These are phyloP conservation scores for Stomatorhinus ivindoensis DNA, from an alignment of 2,113 vertebrate species.

Conservation along the genomic window DNA sequence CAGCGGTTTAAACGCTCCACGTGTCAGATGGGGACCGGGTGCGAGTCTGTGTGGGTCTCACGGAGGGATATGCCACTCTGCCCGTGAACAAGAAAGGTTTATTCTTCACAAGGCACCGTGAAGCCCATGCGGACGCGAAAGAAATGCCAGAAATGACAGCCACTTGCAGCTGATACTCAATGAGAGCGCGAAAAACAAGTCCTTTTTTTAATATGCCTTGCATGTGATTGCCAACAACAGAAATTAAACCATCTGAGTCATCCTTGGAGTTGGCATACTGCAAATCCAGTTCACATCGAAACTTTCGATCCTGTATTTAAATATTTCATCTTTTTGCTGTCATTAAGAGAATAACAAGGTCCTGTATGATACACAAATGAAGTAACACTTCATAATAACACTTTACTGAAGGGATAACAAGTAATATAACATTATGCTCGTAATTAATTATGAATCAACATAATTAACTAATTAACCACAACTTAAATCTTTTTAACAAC, in stretches of 20 bases:
- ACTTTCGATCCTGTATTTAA: neutral
- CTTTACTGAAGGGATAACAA: neutral
- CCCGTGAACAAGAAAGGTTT: constrained; percentile 49
- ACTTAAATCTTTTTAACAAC: neutral
- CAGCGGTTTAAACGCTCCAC: constrained; percentile 42
- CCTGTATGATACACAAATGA: neutral
- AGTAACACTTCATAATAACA: neutral
- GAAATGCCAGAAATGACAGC: constrained; percentile 10
- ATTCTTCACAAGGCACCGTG: constrained; percentile 49
- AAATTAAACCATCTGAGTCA: constrained; percentile 39
- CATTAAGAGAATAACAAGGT: neutral
- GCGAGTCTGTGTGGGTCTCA: constrained; percentile 40
- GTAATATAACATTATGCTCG: neutral
- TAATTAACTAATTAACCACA: neutral
- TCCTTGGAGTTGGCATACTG: constrained; percentile 30
- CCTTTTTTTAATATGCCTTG: constrained; percentile 19
- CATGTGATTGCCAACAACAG: constrained; percentile 43
- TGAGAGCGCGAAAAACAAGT: constrained; percentile 38
- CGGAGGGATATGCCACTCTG: constrained; percentile 30
- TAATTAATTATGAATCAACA: neutral
- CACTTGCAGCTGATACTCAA: constrained; percentile 47
- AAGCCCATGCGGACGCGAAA: constrained; percentile 29
- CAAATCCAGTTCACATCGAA: neutral
- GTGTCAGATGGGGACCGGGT: constrained; percentile 45
- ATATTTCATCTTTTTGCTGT: neutral